Percentiles rank a stretch among this genome's conserved stretches.
These are phyloP conservation scores for Leptodactylus fuscus DNA, from an alignment of 2,113 vertebrate species.

Conservation along the genomic window DNA sequence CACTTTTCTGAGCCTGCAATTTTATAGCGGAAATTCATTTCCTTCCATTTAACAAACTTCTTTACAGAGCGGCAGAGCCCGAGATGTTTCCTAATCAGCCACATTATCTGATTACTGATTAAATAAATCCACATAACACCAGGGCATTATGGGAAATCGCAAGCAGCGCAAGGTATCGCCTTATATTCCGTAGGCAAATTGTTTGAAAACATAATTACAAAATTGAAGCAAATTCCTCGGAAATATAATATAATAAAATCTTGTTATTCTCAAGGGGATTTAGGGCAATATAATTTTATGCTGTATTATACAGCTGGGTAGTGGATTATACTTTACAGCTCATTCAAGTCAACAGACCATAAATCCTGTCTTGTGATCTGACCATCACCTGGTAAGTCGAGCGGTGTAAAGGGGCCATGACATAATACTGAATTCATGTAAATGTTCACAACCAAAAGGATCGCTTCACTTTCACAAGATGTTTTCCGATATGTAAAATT, in stretches of 20 bases:
- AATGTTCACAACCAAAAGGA: not conserved
- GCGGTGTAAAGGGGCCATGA: not conserved
- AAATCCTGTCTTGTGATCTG: slow-evolving; percentile 48
- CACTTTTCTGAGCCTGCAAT: slow-evolving; percentile 28
- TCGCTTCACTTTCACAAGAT: not conserved
- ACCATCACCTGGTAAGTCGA: slow-evolving; percentile 44
- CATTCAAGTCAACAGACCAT: slow-evolving; percentile 52
- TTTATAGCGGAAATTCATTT: slow-evolving; percentile 47
- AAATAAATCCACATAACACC: slow-evolving; percentile 50
- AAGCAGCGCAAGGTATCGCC: not conserved
- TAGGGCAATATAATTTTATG: slow-evolving; percentile 44
- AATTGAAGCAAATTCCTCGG: not conserved
- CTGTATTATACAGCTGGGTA: slow-evolving; percentile 24
- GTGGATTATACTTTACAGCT: slow-evolving; percentile 50
- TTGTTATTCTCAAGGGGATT: not conserved
- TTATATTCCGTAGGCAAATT: slow-evolving; percentile 21
- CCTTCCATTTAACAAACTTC: slow-evolving; percentile 38
- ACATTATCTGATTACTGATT: slow-evolving; percentile 53
- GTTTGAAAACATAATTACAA: slow-evolving; percentile 37
- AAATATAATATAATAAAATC: slow-evolving; percentile 40
- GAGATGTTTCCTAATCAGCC: slow-evolving; percentile 41
- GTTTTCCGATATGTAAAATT: not conserved
- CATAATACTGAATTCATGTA: slow-evolving; percentile 1
- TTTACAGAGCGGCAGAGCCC: not conserved
- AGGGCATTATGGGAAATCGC: slow-evolving; percentile 33